Evolutionary conservation across 2,888 invertebrate genomes (phyloP).

Genomic region (Euplexia lucipara): DNA sequence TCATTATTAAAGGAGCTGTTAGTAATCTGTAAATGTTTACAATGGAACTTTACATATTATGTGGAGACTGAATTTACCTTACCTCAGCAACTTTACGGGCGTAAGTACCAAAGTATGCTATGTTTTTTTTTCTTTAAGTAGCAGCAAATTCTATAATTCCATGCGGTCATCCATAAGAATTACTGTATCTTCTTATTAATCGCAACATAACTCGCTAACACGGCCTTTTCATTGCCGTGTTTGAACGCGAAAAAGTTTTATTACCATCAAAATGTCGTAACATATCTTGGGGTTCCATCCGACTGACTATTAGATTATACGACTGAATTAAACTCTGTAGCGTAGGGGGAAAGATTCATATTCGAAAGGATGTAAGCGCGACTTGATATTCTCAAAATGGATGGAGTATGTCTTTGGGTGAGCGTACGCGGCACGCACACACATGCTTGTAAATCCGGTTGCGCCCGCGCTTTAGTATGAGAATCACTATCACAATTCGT

Average conservation of each 20-base stretch:
- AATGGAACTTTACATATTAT: conserved; percentile 35
- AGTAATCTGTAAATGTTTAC: conserved; percentile 20
- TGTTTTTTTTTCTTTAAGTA: conserved; percentile 45
- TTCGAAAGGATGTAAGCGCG: conserved; percentile 56
- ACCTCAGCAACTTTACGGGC: conserved; percentile 34
- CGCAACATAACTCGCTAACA: conserved; percentile 68
- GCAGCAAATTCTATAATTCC: conserved; percentile 59
- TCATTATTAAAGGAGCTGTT: conserved; percentile 1
- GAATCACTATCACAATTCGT: conserved; percentile 78
- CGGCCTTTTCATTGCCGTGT: conserved; percentile 69
- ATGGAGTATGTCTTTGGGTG: conserved; percentile 65
- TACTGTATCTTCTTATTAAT: conserved; percentile 65
- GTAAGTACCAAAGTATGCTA: conserved; percentile 27
- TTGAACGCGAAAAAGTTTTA: conserved; percentile 71
- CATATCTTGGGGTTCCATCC: conserved; percentile 63
- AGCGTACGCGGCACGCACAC: conserved; percentile 69
- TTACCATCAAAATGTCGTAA: conserved; percentile 70
- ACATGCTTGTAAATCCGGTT: conserved; percentile 75
- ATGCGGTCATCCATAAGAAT: conserved; percentile 60
- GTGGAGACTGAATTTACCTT: conserved; percentile 55
- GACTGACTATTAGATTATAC: conserved; percentile 58
- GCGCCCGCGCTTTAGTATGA: conserved; percentile 71
- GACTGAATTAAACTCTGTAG: conserved; percentile 68
- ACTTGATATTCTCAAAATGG: conserved; percentile 68
- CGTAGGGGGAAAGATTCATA: conserved; percentile 64